Base-by-base conservation (phyloP, 2,113 vertebrate species). In the Euleptes europaea region DNA sequence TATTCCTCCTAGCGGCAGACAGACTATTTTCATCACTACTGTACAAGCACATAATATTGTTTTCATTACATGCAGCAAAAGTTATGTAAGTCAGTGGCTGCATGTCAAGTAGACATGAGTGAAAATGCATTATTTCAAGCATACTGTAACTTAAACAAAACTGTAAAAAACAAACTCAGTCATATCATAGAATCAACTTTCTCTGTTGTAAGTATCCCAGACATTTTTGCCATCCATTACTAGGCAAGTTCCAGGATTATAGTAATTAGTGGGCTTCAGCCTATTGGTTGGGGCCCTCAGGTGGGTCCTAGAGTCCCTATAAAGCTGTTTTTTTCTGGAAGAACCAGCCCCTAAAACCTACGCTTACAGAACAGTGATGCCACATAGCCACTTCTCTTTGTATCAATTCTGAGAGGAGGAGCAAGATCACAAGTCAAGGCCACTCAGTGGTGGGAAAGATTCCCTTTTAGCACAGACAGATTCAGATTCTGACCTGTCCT, bases 81-180 rank as follows among this genome's bases (percentile, higher is more conserved):
- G 2, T 63, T 44, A 73, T 47, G 33, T 73, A 11, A 6, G 79
- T 31, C 23, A 72, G 21, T 47, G 23, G 5, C 17, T 84, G 23
- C 71, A 75, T 3, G 82, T 4, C 12, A 60, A 71, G 5, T 63
- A 70, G 14, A 8, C 5, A 65, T 63, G 21, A 87, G 88, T 82
- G 33, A 85, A 3, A 80, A 85, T 84, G 33, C 87, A 71, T 86
- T 80, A 67, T 65, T 38, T 81, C 38, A 88, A 72, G 74, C 69
- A 35, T 4, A 21, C 13, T 65, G 2, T 26, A 6, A 63, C 1
- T 83, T 63, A 63, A 60, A 70, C 54, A 82, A 89, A 71, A 3
- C 31, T 12, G 42, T 78, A 9, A 40, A 76, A 78, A 75, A 2
- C 2, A 84, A 31, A 49, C 42, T 35, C n/a, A 80, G 17, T 78